Percentiles rank a stretch among this genome's conserved stretches.
These are phyloP conservation scores for Leptogaster cylindrica DNA, from an alignment of 2,888 invertebrate species.

Conservation along the genomic window DNA sequence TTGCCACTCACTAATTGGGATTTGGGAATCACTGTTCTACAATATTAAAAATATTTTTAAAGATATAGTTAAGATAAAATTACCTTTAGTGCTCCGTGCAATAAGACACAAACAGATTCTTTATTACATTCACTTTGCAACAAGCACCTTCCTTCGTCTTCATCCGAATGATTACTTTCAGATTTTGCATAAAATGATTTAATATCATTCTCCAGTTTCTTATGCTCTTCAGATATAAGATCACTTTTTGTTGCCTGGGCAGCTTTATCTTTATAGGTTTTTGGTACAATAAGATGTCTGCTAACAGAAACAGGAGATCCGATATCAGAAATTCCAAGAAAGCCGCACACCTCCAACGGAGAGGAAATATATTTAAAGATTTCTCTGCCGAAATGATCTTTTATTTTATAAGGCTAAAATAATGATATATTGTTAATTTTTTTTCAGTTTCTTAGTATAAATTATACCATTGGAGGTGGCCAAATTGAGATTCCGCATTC, in stretches of 20 bases:
- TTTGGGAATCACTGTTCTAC: no score
- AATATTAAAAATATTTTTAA: no score
- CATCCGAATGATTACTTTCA: conserved; percentile 55
- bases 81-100: conserved; percentile 90
- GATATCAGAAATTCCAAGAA: conserved; percentile 84
- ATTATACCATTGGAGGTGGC: conserved; percentile 71
- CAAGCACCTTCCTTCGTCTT: conserved; percentile 47
- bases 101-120: conserved; percentile 89
- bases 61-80: no score
- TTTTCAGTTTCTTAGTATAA: not conserved
- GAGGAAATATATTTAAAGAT: conserved; percentile 67
- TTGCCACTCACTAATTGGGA: no score
- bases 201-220: conserved; percentile 60
- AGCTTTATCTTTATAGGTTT: conserved; percentile 63
- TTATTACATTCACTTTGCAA: conserved; percentile 55
- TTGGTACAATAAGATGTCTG: conserved; percentile 86
- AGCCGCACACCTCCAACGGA: conserved; percentile 84
- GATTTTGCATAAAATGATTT: conserved; percentile 58
- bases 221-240: conserved; percentile 52
- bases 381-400: conserved; percentile 46
- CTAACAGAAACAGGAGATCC: conserved; percentile 91
- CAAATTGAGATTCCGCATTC: conserved; percentile 75
- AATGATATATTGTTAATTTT: conserved; percentile 34
- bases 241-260: conserved; percentile 50
- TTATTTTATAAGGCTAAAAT: conserved; percentile 55